Percentiles rank a stretch among this genome's conserved stretches.
phyloP scores from a whole-genome alignment of 2,888 invertebrate genomes.

The Dorcus hopei region DNA sequence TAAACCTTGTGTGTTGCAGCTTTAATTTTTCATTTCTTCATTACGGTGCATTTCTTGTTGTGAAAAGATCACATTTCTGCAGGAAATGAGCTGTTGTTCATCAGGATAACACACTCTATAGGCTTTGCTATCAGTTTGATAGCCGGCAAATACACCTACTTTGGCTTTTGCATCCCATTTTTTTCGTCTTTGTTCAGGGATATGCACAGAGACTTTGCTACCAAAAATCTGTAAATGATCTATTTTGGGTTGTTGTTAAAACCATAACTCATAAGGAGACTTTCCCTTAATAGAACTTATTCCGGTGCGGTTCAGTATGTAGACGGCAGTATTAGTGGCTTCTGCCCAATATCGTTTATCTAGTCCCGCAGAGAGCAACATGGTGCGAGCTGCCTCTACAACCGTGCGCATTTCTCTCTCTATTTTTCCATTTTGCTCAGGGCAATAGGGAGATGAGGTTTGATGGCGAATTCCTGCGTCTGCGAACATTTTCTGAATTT shows the following conservation, averaged over 20 bases:
- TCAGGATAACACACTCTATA: slow-evolving; percentile 24
- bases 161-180: too few relatives aligned
- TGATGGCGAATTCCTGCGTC: too few relatives aligned
- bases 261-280: too few relatives aligned
- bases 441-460: too few relatives aligned
- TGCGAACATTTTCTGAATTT: too few relatives aligned
- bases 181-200: too few relatives aligned
- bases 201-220: too few relatives aligned
- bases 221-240: too few relatives aligned
- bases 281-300: not conserved
- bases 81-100: slow-evolving; percentile 18
- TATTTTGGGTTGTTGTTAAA: too few relatives aligned
- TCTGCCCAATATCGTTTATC: slow-evolving; percentile 36
- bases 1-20: too few relatives aligned
- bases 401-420: slow-evolving; percentile 40
- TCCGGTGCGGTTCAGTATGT: slow-evolving; percentile 24
- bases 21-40: not conserved
- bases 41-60: slow-evolving; percentile 1
- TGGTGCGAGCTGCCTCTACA: slow-evolving; percentile 35
- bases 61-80: slow-evolving; percentile 24
- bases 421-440: slow-evolving; percentile 38
- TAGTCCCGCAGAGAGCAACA: slow-evolving; percentile 29
- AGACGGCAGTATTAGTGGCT: slow-evolving; percentile 30
- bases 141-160: slow-evolving; percentile 21
- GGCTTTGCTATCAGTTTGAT: slow-evolving; percentile 20